phyloP scores from a whole-genome alignment of 2,113 vertebrate genomes.

The Megaptera novaeangliae region DNA sequence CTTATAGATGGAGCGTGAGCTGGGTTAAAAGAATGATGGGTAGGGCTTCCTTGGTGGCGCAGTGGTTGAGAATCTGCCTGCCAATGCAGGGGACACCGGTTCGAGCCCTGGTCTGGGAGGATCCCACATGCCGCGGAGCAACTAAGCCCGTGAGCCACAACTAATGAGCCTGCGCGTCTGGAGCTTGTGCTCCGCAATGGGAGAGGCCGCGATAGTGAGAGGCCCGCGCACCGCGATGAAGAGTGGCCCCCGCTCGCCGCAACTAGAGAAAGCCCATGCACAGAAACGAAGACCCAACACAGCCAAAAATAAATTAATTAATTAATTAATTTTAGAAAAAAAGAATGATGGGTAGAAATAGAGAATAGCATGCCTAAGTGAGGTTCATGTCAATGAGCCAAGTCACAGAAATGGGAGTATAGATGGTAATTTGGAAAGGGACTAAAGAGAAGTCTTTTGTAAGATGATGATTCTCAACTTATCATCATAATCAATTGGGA shows the following conservation, averaged over 20 bases:
- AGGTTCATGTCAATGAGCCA: not conserved
- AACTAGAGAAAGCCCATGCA: too few relatives aligned
- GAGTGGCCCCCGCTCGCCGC: too few relatives aligned
- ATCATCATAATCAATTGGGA: not conserved
- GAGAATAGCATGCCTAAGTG: not conserved
- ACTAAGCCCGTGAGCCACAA: too few relatives aligned
- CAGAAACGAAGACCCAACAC: too few relatives aligned
- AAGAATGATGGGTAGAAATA: not conserved
- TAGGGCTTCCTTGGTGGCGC: not conserved
- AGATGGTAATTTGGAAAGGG: not conserved
- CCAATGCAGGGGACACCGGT: not conserved
- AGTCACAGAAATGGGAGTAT: not conserved
- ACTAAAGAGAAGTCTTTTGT: not conserved
- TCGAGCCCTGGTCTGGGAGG: too few relatives aligned
- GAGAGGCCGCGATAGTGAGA: too few relatives aligned
- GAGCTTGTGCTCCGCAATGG: too few relatives aligned
- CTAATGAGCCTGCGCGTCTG: too few relatives aligned
- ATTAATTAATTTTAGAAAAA: too few relatives aligned
- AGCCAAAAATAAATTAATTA: too few relatives aligned
- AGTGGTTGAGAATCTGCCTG: not conserved
- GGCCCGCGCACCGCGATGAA: too few relatives aligned
- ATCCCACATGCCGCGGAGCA: too few relatives aligned
- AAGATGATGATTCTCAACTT: not conserved
- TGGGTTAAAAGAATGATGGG: not conserved
- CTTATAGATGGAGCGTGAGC: not conserved